Evolutionary conservation across 2,797 vertebrate genomes (phyloP), one percentile per base, ranked within the genome.

Genomic region (Delichon dasypus): DNA sequence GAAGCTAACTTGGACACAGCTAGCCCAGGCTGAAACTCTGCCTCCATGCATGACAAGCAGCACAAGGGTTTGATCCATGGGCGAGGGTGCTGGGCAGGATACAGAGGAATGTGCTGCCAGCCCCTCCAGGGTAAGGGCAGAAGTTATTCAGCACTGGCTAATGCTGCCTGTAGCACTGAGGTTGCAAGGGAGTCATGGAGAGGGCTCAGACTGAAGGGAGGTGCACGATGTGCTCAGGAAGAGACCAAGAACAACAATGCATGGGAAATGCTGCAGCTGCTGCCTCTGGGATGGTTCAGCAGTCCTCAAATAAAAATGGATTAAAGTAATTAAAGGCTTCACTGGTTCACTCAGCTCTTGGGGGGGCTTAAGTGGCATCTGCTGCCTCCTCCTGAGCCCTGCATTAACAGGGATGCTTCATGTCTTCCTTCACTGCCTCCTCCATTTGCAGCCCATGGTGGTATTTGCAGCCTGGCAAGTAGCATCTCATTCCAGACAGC

Each of bases 311-410:
- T 76, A 73, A 91, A 94, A 93, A 85, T 19, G 16, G 58, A 88
- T 90, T 82, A 95, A 90, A 82, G 80, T 66, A 80, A 93, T 94
- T 94, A 93, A 93, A 93, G 57, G 85, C 78, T 88, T 91, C 6
- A 0, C 44, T 72, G 65, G 62, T 76, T 89, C 19, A 2, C 38
- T 61, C 30, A 74, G 47, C 81, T 83, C 75, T 48, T n/a, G 20
- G 26, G 13, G 34, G 80, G 12, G 16, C 40, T 88, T 21, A 11
- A 68, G 42, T 47, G 20, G 71, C 3, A 13, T 57, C 71, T 73
- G 58, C 75, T 90, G 84, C 67, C 55, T 92, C 62, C 38, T 79
- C 34, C 12, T 16, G 53, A 85, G 14, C 64, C 29, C 51, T 85
- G 44, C 5, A 2, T 21, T 70, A 78, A 40, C 48, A 57, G 55